Evolutionary conservation across 2,797 vertebrate species (phyloP).

Genomic region (Jordanella pulchra): DNA sequence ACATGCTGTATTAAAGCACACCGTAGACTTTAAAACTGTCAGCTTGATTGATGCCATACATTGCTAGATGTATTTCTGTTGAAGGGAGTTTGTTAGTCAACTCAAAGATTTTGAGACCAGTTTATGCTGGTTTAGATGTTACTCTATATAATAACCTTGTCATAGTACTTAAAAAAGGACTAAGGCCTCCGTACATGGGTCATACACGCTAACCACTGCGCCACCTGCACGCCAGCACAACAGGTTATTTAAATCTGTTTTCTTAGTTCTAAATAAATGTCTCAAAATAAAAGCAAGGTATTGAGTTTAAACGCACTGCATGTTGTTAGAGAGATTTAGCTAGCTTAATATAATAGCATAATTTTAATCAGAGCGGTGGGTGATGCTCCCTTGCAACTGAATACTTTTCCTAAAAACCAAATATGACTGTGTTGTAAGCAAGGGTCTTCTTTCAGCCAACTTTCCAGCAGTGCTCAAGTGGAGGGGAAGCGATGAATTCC

Average conservation of each 20-base stretch:
- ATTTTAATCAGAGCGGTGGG: too few species aligned
- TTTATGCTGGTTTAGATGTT: neutral
- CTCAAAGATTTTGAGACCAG: neutral
- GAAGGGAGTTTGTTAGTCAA: neutral
- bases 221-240: too few species aligned
- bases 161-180: neutral
- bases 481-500: neutral
- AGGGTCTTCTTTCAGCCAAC: neutral
- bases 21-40: neutral
- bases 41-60: neutral
- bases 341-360: too few species aligned
- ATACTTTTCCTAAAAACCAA: neutral
- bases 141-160: neutral
- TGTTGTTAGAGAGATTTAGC: neutral
- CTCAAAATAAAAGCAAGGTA: too few species aligned
- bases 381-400: neutral
- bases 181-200: too few species aligned
- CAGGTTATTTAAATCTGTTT: too few species aligned
- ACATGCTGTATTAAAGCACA: neutral
- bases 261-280: too few species aligned
- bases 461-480: neutral
- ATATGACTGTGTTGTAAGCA: neutral
- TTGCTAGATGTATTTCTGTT: neutral
- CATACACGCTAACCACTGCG: too few species aligned
- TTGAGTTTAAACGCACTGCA: neutral